These are phyloP conservation scores for Trachymyrmex septentrionalis DNA, from an alignment of 1,140 invertebrate species.

Conservation along the genomic window DNA sequence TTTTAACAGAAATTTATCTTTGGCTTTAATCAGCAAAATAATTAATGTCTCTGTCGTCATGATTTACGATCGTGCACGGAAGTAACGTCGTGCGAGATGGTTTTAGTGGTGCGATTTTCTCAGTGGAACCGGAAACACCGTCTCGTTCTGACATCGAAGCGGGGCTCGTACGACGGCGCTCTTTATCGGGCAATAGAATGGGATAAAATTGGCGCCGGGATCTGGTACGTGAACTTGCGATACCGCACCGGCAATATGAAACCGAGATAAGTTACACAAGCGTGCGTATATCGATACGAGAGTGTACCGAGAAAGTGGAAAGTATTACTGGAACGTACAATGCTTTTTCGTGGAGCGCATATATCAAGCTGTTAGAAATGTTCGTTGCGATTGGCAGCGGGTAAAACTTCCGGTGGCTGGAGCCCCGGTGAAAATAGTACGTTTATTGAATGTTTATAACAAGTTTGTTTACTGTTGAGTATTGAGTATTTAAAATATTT, in stretches of 20 bases:
- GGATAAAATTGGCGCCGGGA: slow-evolving; percentile 43
- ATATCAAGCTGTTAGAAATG: not conserved
- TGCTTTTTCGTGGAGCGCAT: not conserved
- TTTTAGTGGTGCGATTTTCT: slow-evolving; percentile 30
- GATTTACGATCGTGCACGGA: not conserved
- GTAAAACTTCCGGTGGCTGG: not conserved
- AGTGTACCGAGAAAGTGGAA: not conserved
- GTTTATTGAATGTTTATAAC: too few relatives aligned
- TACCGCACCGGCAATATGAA: slow-evolving; percentile 1
- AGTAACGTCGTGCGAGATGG: not conserved
- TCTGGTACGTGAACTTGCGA: slow-evolving; percentile 34
- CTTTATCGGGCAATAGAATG: slow-evolving; percentile 46
- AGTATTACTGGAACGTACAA: not conserved
- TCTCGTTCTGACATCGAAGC: not conserved
- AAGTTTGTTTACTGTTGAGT: too few relatives aligned
- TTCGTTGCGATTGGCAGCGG: not conserved
- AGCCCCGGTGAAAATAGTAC: not conserved
- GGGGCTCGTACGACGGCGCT: slow-evolving; percentile 1
- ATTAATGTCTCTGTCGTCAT: slow-evolving; percentile 16
- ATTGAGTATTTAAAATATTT: too few relatives aligned
- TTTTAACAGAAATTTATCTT: slow-evolving; percentile 34
- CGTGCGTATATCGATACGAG: slow-evolving; percentile 35
- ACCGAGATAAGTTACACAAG: slow-evolving; percentile 42
- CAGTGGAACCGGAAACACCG: slow-evolving; percentile 17
- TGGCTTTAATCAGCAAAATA: slow-evolving; percentile 19